Evolutionary conservation across 2,797 vertebrate genomes (phyloP).

Genomic region (Danio aesculapii): DNA sequence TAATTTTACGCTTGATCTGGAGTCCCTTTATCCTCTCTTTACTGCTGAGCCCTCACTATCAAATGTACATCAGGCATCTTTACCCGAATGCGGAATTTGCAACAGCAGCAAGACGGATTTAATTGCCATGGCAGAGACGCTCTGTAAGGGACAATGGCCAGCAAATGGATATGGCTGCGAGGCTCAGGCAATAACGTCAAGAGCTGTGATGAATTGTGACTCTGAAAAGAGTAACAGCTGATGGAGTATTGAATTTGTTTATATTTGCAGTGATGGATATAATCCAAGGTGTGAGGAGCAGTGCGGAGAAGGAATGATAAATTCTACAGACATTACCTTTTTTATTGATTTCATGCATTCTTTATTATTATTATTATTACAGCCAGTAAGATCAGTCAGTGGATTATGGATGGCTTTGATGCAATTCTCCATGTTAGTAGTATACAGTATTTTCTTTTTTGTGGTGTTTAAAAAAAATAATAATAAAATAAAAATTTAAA

Average conservation of each 20-base stretch:
- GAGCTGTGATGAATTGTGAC: conserved; percentile 38
- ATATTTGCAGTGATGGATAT: conserved; percentile 36
- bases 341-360: conserved; percentile 16
- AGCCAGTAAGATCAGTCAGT: conserved; percentile 14
- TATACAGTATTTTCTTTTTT: background rate
- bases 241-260: conserved; percentile 45
- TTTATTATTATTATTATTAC: background rate
- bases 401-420: conserved; percentile 36
- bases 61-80: conserved; percentile 73
- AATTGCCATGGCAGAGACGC: conserved; percentile 52
- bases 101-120: conserved; percentile 65
- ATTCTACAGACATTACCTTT: conserved; percentile 25
- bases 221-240: conserved; percentile 35
- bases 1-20: conserved; percentile 92
- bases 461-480: too few relatives aligned
- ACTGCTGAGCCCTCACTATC: conserved; percentile 78
- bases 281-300: conserved; percentile 14
- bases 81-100: conserved; percentile 72
- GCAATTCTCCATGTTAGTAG: background rate
- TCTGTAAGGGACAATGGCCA: conserved; percentile 44
- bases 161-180: conserved; percentile 32
- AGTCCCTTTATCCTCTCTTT: conserved; percentile 80
- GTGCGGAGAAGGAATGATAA: conserved; percentile 10
- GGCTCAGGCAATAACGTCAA: conserved; percentile 31
- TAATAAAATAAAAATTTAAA: too few relatives aligned